Conservation (phyloP, 2,888 invertebrate species). For the Campoplex capitator region DNA sequence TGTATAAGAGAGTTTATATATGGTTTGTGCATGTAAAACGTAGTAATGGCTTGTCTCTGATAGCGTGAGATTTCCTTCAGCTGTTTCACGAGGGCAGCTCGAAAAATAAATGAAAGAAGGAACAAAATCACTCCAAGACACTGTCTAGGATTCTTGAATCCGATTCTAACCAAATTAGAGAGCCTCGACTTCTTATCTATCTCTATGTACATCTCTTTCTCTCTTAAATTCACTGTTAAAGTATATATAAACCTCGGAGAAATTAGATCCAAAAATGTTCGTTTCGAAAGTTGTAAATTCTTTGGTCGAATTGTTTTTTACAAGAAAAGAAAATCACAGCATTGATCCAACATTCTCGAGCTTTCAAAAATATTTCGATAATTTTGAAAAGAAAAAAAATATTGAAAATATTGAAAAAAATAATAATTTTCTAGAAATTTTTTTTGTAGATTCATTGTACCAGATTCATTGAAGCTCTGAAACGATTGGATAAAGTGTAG, state of each 20-base stretch:
- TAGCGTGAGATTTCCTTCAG: conserved; percentile 62
- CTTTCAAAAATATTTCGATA: no score
- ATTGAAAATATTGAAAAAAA: no score
- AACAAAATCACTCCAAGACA: conserved; percentile 70
- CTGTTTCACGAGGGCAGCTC: conserved; percentile 56
- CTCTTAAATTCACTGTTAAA: not conserved
- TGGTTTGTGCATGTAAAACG: conserved; percentile 19
- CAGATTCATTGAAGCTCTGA: no score
- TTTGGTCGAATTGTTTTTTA: no score
- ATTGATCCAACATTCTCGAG: no score
- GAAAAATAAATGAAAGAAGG: conserved; percentile 44
- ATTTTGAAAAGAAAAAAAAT: no score
- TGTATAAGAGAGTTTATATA: no score
- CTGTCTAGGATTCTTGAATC: conserved; percentile 75
- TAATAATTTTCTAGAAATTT: no score
- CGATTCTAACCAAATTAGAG: conserved; percentile 83
- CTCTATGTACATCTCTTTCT: conserved; percentile 18
- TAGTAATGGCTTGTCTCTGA: conserved; percentile 35
- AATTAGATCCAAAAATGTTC: not conserved
- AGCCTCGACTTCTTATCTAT: conserved; percentile 60
- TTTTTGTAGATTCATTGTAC: no score
- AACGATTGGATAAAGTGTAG: no score
- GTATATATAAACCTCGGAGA: conserved; percentile 19
- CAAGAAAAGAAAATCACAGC: no score
- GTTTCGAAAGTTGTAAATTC: no score